Conservation (phyloP, 2,113 vertebrate species). For the Bubo blakistoni region DNA sequence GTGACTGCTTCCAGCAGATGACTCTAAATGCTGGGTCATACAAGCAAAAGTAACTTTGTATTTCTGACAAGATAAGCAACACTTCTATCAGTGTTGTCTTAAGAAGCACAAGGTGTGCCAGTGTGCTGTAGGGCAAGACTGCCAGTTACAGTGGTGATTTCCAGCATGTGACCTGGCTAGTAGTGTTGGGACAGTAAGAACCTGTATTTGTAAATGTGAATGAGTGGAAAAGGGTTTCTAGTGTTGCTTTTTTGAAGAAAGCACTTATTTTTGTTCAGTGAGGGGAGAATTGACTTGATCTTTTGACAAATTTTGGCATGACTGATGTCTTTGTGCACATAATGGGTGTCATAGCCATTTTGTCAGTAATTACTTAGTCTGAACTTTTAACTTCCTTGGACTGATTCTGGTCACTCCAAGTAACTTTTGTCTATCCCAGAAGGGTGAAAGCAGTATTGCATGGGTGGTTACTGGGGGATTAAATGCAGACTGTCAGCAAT, state of each 20-base stretch:
- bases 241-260: not conserved
- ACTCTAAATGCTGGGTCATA: rapidly evolving
- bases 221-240: not conserved
- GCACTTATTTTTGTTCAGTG: not conserved
- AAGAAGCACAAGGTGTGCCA: not conserved
- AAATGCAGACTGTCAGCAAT: not conserved
- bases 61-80: not conserved
- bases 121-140: rapidly evolving
- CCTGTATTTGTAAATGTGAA: not conserved
- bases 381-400: not conserved
- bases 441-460: not conserved
- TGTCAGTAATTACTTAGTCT: too few species aligned
- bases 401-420: not conserved
- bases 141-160: not conserved
- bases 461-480: not conserved
- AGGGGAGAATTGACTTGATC: not conserved
- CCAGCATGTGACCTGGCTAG: rapidly evolving
- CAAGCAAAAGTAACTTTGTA: rapidly evolving
- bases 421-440: not conserved
- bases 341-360: not conserved
- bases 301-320: too few species aligned
- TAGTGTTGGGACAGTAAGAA: not conserved
- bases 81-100: rapidly evolving
- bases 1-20: not conserved
- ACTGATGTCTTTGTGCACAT: not conserved